Conservation (phyloP, 2,113 vertebrate genomes). For the Acrocephalus kingi region DNA sequence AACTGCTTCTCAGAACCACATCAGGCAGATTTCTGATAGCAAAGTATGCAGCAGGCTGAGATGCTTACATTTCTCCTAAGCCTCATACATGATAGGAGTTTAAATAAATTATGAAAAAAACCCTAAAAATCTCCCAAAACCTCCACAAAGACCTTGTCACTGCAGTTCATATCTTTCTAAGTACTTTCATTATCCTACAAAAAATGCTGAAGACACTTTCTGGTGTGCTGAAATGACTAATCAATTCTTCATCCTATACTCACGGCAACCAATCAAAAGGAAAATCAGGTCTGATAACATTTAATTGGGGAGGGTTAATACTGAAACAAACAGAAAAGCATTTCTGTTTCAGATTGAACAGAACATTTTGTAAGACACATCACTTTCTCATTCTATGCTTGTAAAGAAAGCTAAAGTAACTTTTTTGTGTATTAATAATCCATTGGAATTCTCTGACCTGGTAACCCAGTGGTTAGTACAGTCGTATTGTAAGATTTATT, state of each 20-base stretch:
- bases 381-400: neutral
- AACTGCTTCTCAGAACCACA: neutral
- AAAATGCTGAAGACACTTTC: neutral
- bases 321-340: neutral
- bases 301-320: neutral
- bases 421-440: neutral
- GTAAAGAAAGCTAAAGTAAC: neutral
- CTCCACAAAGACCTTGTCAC: neutral
- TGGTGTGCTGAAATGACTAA: neutral
- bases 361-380: neutral
- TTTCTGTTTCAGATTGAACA: neutral
- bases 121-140: rapidly evolving
- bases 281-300: neutral
- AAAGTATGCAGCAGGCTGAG: neutral
- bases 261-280: neutral
- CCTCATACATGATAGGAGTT: neutral
- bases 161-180: neutral
- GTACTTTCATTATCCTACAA: neutral
- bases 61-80: neutral
- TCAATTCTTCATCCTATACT: neutral
- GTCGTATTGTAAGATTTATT: neutral
- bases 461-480: neutral
- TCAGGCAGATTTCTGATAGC: neutral
- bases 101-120: neutral
- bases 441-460: neutral